Conservation (phyloP, 2,888 invertebrate genomes). For the Drosophila anomalata region DNA sequence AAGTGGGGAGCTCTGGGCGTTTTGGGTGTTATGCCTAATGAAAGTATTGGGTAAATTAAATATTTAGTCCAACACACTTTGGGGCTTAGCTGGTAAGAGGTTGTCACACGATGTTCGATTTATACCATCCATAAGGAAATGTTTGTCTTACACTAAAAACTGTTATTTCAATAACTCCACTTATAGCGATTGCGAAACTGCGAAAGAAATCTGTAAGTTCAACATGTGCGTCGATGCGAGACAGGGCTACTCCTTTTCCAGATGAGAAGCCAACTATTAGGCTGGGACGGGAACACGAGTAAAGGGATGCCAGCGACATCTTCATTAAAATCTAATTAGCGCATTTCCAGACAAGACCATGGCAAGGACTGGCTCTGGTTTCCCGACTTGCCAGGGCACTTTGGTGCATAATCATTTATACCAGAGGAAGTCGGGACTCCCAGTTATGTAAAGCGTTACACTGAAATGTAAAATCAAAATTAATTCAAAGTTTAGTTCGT, state of each 20-base stretch:
- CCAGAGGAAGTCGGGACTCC: constrained; percentile 10
- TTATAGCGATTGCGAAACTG: background rate
- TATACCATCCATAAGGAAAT: too few species aligned
- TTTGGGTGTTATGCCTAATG: constrained; percentile 42
- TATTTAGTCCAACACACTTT: constrained; percentile 53
- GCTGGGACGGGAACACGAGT: background rate
- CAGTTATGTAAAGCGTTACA: background rate
- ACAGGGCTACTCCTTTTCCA: constrained; percentile 54
- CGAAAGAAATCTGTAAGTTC: constrained; percentile 23
- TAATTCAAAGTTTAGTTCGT: background rate
- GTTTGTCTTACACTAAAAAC: too few species aligned
- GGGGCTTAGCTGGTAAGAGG: background rate
- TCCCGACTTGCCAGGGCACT: constrained; percentile 17
- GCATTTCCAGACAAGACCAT: constrained; percentile 58
- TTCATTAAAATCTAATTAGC: constrained; percentile 83
- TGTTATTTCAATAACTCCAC: background rate
- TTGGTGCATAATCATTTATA: constrained; percentile 50
- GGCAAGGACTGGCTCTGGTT: constrained; percentile 10
- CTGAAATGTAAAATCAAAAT: background rate
- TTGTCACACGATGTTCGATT: background rate
- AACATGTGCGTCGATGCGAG: constrained; percentile 65
- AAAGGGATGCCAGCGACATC: constrained; percentile 68
- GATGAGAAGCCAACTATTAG: constrained; percentile 5
- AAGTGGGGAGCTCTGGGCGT: constrained; percentile 13
- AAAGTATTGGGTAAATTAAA: constrained; percentile 60